phyloP scores from a whole-genome alignment of 1,140 invertebrate species.

The Pogonognathellus flavescens region DNA sequence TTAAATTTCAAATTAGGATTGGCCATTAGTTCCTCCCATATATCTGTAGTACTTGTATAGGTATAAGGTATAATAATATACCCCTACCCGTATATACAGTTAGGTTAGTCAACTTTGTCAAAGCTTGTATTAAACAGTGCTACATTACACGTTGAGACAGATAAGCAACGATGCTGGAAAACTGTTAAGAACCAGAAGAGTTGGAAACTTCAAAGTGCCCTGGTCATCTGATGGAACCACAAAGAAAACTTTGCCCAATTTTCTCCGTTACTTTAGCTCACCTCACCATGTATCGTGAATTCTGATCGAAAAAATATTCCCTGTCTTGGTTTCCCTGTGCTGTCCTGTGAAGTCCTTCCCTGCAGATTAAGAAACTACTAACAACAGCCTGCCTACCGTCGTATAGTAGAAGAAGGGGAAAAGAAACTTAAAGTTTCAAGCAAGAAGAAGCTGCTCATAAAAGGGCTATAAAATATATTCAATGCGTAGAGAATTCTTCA shows the following conservation, averaged over 20 bases:
- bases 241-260: slow-evolving; percentile 41
- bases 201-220: slow-evolving; percentile 42
- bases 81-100: too few species aligned
- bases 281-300: slow-evolving; percentile 20
- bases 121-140: neutral
- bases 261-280: slow-evolving; percentile 1
- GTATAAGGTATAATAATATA: too few species aligned
- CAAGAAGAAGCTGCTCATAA: too few species aligned
- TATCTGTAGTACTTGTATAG: neutral
- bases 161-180: slow-evolving; percentile 16
- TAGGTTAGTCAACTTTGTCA: slow-evolving; percentile 2
- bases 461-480: neutral
- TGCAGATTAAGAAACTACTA: slow-evolving; percentile 45
- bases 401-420: too few species aligned
- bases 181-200: slow-evolving; percentile 31
- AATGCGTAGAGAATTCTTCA: neutral
- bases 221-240: slow-evolving; percentile 45
- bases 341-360: neutral
- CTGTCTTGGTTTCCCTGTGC: neutral
- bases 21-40: slow-evolving; percentile 15
- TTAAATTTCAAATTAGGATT: slow-evolving; percentile 50
- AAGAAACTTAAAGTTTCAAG: too few species aligned
- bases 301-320: slow-evolving; percentile 25
- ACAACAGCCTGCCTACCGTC: slow-evolving; percentile 21
- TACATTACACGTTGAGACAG: slow-evolving; percentile 24